Conservation (phyloP, 2,888 invertebrate genomes). For the Xylota segnis region DNA sequence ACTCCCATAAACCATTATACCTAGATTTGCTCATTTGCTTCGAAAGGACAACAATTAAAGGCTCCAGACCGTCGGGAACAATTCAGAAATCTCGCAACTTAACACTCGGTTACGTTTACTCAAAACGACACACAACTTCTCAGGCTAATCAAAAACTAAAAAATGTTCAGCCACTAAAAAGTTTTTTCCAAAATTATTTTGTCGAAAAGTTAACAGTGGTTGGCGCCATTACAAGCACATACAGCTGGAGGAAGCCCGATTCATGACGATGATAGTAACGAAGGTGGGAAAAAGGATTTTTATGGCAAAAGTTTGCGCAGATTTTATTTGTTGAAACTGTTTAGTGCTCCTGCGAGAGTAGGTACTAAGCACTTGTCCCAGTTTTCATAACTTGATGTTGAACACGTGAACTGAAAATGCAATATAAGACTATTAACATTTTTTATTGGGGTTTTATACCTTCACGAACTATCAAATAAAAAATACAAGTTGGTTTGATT, state of each 20-base stretch:
- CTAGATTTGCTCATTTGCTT: conserved; percentile 1
- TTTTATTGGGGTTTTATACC: conserved; percentile 54
- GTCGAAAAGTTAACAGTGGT: conserved; percentile 49
- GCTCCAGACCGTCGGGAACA: conserved; percentile 37
- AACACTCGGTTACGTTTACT: conserved; percentile 30
- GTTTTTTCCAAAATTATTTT: conserved; percentile 43
- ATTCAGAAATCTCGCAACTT: conserved; percentile 46
- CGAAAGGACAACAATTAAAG: conserved; percentile 4
- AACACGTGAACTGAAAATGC: conserved; percentile 57
- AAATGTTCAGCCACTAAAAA: conserved; percentile 44
- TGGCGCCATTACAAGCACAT: conserved; percentile 54
- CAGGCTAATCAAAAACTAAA: conserved; percentile 68
- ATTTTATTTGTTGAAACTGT: conserved; percentile 66
- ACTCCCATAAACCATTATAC: conserved; percentile 8
- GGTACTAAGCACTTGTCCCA: conserved; percentile 59
- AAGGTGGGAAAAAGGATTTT: conserved; percentile 73
- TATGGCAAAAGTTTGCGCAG: conserved; percentile 62
- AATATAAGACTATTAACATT: conserved; percentile 52
- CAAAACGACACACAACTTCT: conserved; percentile 33
- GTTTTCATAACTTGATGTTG: conserved; percentile 49
- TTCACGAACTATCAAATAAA: conserved; percentile 41
- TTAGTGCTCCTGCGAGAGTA: conserved; percentile 63
- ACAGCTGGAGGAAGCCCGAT: conserved; percentile 14
- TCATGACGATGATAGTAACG: conserved; percentile 45
- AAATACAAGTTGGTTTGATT: conserved; percentile 37